These are phyloP conservation scores for Bemisia tabaci DNA, from an alignment of 1,140 invertebrate genomes.

Conservation along the genomic window DNA sequence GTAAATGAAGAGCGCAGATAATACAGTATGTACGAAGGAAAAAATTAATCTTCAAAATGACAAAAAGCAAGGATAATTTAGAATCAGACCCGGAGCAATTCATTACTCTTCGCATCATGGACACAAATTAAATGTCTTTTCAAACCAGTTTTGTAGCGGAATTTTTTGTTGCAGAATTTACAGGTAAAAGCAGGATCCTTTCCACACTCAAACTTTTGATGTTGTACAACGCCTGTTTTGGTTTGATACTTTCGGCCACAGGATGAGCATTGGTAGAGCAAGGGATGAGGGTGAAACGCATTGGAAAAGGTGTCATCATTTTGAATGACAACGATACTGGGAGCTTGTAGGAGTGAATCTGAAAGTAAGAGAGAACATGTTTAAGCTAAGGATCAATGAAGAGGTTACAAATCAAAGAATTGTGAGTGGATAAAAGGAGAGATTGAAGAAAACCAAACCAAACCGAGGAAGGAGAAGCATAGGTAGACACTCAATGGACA, in stretches of 20 bases:
- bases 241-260: conserved; percentile 28
- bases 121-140: background rate
- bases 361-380: background rate
- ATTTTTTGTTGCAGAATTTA: conserved; percentile 32
- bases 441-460: no score
- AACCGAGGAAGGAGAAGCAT: no score
- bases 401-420: no score
- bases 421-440: no score
- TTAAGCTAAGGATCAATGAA: no score
- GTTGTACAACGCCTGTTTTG: conserved; percentile 37
- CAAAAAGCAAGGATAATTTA: no score
- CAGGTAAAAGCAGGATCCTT: conserved; percentile 36
- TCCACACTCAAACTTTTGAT: conserved; percentile 39
- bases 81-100: no score
- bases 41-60: no score
- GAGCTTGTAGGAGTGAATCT: no score
- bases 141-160: conserved; percentile 13
- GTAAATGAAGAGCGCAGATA: no score
- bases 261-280: background rate
- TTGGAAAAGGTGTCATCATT: background rate
- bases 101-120: background rate
- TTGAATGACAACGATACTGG: background rate
- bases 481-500: no score
- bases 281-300: background rate
- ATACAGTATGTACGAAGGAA: no score